Evolutionary conservation across 2,113 vertebrate species (phyloP), one percentile per base, ranked within the genome.

Genomic region (Macrotus californicus): DNA sequence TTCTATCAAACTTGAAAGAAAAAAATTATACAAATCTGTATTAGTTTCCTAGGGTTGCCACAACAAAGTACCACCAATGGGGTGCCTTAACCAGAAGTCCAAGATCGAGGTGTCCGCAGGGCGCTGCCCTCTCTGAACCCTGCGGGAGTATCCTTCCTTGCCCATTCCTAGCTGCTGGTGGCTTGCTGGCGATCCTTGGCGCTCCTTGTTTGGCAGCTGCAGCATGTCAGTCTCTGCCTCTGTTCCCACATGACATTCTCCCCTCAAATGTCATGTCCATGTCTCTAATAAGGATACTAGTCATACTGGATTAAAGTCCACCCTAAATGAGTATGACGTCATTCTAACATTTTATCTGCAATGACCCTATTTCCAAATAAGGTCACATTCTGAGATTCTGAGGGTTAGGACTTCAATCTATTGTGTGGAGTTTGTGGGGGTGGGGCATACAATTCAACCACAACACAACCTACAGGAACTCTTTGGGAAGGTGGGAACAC

Each of bases 1-100:
- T 90, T 83, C 69, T 56, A 91, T n/a, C 56, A 69, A 91, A 91
- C 16, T 88, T 93, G 41, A 93, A 95, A 85, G 76, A 76, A 85
- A 66, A 73, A 66, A 64, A 29, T 39, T 43, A 76, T 54, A 64
- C 21, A n/a, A 52, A 88, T 82, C 52, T 61, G 10, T 54, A 36
- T 34, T 75, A 59, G 72, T 50, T 85, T 82, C 7, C 75, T 79
- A 83, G 10, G 26, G 39, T 19, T 90, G 52, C 67, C 75, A 82
- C 19, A 94, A 61, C 15, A 43, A 89, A 59, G 39, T 46, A 61
- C 22, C 36, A 86, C 43, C 86, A 70, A 82, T 12, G 21, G 36
- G 48, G 34, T 64, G 24, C 16, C 84, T 94, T 79, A 52, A 69
- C 61, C 22, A 86, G 10, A 89, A 64, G 22, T 52, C 48, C 7